A percentile compares a stretch with the other conserved stretches of the same genome.
Evolutionary conservation across 2,888 invertebrate species (phyloP).

Genomic region (Rhingia campestris): DNA sequence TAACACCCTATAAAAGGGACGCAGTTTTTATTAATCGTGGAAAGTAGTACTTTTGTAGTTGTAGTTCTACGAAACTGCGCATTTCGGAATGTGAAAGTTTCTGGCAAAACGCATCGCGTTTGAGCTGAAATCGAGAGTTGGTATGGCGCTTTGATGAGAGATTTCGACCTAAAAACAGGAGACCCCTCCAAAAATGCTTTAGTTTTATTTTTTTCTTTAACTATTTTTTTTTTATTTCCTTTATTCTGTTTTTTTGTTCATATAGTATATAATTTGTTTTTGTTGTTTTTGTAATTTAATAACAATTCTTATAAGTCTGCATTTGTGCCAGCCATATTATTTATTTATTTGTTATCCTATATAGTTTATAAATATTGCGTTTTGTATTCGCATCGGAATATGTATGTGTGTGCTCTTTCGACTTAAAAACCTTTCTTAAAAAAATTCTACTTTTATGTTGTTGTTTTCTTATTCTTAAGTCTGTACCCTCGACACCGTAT

Average conservation of each 20-base stretch:
- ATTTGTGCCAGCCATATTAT: constrained; percentile 68
- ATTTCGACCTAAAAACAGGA: too few relatives aligned
- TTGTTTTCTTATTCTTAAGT: constrained; percentile 37
- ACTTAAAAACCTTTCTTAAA: constrained; percentile 66
- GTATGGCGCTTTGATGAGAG: too few relatives aligned
- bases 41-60: too few relatives aligned
- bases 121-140: too few relatives aligned
- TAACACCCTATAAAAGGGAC: too few relatives aligned
- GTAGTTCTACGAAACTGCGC: too few relatives aligned
- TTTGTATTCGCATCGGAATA: constrained; percentile 71
- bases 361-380: constrained; percentile 72
- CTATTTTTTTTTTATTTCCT: constrained; percentile 57
- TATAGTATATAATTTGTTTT: constrained; percentile 48
- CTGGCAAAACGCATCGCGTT: too few relatives aligned
- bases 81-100: too few relatives aligned
- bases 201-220: constrained; percentile 32
- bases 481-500: constrained; percentile 7
- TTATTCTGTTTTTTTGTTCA: constrained; percentile 23
- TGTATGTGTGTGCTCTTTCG: constrained; percentile 69
- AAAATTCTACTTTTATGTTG: constrained; percentile 54
- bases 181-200: not conserved
- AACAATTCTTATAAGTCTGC: constrained; percentile 71
- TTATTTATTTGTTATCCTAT: constrained; percentile 48
- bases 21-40: too few relatives aligned
- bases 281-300: constrained; percentile 32